These are phyloP conservation scores for Lucilia cuprina DNA, from an alignment of 1,140 invertebrate genomes.

Conservation along the genomic window DNA sequence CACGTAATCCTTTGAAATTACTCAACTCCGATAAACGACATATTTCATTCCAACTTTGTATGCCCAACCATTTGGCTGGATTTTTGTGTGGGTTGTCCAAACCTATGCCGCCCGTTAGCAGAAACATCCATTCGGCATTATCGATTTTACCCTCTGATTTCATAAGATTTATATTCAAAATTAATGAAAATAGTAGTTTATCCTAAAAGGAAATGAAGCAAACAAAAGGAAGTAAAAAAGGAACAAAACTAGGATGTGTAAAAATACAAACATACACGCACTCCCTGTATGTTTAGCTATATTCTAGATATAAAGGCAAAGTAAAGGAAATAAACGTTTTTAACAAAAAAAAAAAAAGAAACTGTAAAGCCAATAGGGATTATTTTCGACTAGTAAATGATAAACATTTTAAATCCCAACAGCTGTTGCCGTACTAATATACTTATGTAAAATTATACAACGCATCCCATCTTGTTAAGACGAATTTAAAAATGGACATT, in stretches of 20 bases:
- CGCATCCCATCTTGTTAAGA: no score
- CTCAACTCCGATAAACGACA: constrained; percentile 67
- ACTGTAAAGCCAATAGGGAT: background rate
- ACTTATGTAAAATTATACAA: no score
- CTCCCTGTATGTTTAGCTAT: background rate
- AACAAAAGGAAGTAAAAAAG: background rate
- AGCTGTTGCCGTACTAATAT: background rate
- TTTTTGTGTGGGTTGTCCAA: constrained; percentile 80
- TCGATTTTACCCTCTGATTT: constrained; percentile 75
- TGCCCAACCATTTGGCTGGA: constrained; percentile 75
- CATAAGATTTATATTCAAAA: constrained; percentile 84
- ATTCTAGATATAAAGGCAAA: background rate
- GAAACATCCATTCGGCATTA: constrained; percentile 82
- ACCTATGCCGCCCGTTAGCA: constrained; percentile 86
- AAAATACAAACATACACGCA: background rate
- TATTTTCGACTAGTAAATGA: background rate
- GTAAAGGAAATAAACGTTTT: background rate
- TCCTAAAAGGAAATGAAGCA: constrained; percentile 65
- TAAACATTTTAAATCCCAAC: background rate
- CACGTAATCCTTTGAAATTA: constrained; percentile 68
- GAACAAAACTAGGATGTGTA: background rate
- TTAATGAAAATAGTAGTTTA: constrained; percentile 88
- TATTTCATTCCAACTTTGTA: constrained; percentile 85
- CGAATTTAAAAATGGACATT: no score
- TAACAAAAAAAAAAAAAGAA: background rate